phyloP scores from a whole-genome alignment of 2,113 vertebrate species.

The Sphaerodactylus townsendi region DNA sequence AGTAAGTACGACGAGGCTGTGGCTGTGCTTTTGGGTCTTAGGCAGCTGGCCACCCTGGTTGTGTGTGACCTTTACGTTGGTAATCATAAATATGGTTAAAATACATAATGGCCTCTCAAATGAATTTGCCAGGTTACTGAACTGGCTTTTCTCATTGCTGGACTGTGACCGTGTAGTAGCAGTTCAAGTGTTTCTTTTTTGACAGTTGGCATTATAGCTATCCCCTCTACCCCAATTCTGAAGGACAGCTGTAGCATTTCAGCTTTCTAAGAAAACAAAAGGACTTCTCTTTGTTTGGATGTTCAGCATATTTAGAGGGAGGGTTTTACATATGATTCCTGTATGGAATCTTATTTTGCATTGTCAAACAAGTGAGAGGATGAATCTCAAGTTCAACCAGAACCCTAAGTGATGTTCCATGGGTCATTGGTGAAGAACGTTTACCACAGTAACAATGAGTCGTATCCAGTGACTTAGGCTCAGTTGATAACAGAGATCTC shows the following conservation, averaged over 20 bases:
- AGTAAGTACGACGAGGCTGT: too few species aligned
- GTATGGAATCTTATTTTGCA: slow-evolving; percentile 21
- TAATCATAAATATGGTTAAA: not conserved
- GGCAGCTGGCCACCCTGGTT: too few species aligned
- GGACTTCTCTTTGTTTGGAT: slow-evolving; percentile 53
- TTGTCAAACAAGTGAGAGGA: slow-evolving; percentile 33
- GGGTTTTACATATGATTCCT: too few species aligned
- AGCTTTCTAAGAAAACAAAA: slow-evolving; percentile 47
- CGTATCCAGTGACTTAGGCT: too few species aligned
- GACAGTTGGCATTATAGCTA: slow-evolving; percentile 46
- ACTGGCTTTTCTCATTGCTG: slow-evolving; percentile 36
- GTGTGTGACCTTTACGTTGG: too few species aligned
- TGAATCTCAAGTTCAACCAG: slow-evolving; percentile 30
- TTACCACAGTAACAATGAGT: too few species aligned
- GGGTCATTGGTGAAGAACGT: too few species aligned
- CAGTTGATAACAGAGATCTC: too few species aligned
- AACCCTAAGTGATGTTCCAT: too few species aligned
- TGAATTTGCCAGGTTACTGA: slow-evolving; percentile 9
- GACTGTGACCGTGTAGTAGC: not conserved
- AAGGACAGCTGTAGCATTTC: slow-evolving; percentile 52
- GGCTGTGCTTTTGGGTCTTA: too few species aligned
- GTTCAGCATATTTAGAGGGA: not conserved
- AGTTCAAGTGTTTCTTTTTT: slow-evolving; percentile 36
- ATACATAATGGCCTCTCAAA: not conserved
- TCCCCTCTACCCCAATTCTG: slow-evolving; percentile 48